phyloP scores from a whole-genome alignment of 2,888 invertebrate genomes.

The Lycophotia porphyrea region DNA sequence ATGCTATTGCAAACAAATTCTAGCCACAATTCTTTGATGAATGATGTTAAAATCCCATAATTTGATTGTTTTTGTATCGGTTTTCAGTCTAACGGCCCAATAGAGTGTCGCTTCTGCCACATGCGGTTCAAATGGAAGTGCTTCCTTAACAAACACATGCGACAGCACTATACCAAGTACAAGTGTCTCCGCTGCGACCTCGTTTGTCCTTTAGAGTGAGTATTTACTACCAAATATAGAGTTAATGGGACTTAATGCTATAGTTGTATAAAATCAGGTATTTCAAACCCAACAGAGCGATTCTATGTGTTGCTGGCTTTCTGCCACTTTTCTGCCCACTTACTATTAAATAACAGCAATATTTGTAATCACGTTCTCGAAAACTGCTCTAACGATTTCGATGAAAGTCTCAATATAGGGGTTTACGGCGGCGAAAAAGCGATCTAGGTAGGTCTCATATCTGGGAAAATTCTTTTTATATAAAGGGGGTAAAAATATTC shows the following conservation, averaged over 20 bases:
- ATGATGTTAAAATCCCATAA: not conserved
- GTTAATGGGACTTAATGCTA: too few relatives aligned
- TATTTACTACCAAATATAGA: slow-evolving; percentile 39
- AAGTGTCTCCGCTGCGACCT: slow-evolving; percentile 79
- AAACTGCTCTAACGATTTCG: too few relatives aligned
- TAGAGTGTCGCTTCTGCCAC: slow-evolving; percentile 83
- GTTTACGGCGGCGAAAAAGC: too few relatives aligned
- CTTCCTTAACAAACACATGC: slow-evolving; percentile 71
- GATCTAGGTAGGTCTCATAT: too few relatives aligned
- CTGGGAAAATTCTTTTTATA: too few relatives aligned
- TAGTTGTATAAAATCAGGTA: not conserved
- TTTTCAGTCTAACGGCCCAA: slow-evolving; percentile 75
- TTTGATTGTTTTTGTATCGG: not conserved
- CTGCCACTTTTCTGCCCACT: not conserved
- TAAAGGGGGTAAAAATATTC: too few relatives aligned
- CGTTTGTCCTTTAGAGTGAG: slow-evolving; percentile 82
- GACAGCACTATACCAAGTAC: slow-evolving; percentile 77
- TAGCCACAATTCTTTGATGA: not conserved
- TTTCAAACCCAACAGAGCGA: not conserved
- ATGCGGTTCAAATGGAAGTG: slow-evolving; percentile 82
- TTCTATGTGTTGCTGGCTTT: not conserved
- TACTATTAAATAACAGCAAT: too few relatives aligned
- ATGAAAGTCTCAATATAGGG: too few relatives aligned
- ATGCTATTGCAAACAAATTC: not conserved
- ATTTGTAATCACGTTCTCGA: too few relatives aligned